Conservation (phyloP, 2,113 vertebrate genomes). For the Accipiter virgatus region DNA sequence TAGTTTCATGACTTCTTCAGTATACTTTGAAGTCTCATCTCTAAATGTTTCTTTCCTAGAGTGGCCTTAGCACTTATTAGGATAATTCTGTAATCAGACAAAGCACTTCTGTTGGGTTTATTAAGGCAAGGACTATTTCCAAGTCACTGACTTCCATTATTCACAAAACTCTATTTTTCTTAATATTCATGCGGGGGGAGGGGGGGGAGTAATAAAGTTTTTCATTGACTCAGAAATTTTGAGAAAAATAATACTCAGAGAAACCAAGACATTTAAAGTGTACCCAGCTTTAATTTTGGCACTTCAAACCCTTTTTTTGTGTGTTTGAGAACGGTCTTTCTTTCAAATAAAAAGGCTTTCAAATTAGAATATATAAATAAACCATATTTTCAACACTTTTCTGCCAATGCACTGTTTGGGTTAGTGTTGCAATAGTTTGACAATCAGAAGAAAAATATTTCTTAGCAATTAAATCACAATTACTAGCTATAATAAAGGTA, state of each 20-base stretch:
- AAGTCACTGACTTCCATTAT: neutral
- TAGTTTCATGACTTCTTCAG: neutral
- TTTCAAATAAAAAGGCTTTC: neutral
- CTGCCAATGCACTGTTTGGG: neutral
- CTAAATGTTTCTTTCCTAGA: neutral
- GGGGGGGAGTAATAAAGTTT: neutral
- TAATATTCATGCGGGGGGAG: accelerated
- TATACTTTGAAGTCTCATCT: neutral
- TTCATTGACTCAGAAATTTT: neutral
- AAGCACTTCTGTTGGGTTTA: neutral
- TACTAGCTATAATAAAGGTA: neutral
- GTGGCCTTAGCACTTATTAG: neutral
- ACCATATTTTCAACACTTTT: neutral
- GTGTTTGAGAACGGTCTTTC: neutral
- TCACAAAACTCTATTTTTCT: neutral
- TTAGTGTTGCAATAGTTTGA: neutral
- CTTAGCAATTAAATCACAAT: neutral
- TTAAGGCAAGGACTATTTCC: neutral
- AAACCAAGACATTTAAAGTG: neutral
- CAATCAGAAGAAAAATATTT: neutral
- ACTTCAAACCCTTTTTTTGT: neutral
- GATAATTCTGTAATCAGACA: neutral
- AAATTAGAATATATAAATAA: neutral
- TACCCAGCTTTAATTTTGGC: neutral
- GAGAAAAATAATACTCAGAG: neutral